Base-by-base conservation (phyloP, 2,113 vertebrate species). In the Edolisoma coerulescens region DNA sequence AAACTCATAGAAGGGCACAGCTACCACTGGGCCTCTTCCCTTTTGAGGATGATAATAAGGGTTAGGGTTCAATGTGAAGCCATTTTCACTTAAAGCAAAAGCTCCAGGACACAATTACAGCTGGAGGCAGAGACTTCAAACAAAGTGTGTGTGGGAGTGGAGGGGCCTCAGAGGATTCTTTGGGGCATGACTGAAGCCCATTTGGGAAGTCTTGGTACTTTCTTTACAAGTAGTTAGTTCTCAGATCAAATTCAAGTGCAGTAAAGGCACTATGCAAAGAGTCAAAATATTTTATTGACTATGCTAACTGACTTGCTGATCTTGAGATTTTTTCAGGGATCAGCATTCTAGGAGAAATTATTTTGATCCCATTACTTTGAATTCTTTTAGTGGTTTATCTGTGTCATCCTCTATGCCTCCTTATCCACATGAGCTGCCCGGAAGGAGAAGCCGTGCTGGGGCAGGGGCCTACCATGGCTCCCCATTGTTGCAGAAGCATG, bases 401-500 rank as follows among this genome's bases (percentile, higher is more conserved):
- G 5, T 37, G 63, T 14, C 37, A 56, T 64, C 27, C 33, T 44
- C 57, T 49, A 3, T 41, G 63, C 39, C 44, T 28, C 15, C 70
- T 45, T 21, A 39, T 1, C 22, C 12, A 2, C 0, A 2, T 33
- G 32, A 60, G 16, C 23, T 57, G 63, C 33, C 52, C 32, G 44
- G 33, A 1, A 21, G 80, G 85, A 60, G 47, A 35, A 56, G 73
- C 56, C 6, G 17, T 82, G 84, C 95, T 15, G 56, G 67, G 49
- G 39, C 85, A 69, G 91, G 20, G n/a, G 27, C 83, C 57, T 47
- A 86, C 64, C 68, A 26, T 20, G 63, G 68, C 81, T 91, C 60
- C 68, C 63, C 69, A 85, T 92, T 92, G 93, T 95, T 81, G 69
- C 83, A 93, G 87, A 93, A 74, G 68, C 95, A 94, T 47, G 61